Percentiles rank a stretch among this genome's conserved stretches.
These are phyloP conservation scores for Nesogale talazaci DNA, from an alignment of 2,113 vertebrate genomes.

Conservation along the genomic window DNA sequence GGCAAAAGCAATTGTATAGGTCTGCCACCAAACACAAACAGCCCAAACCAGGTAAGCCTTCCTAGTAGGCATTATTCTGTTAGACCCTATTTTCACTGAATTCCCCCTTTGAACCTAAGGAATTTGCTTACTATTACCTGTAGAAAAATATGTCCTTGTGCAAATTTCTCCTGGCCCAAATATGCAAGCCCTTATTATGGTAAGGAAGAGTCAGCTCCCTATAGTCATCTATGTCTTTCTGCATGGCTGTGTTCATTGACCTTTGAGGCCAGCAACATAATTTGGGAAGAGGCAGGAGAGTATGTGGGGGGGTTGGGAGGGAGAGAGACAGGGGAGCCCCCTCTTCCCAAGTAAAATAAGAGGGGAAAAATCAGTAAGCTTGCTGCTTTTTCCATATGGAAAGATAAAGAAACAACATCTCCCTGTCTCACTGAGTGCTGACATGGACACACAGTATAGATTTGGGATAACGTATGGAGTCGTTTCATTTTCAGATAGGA, in stretches of 20 bases:
- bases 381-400: slow-evolving; percentile 64
- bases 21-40: slow-evolving; percentile 33
- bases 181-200: slow-evolving; percentile 68
- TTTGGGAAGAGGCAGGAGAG: background rate
- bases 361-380: slow-evolving; percentile 43
- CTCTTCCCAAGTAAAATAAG: slow-evolving; percentile 66
- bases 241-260: slow-evolving; percentile 72
- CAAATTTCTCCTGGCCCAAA: slow-evolving; percentile 74
- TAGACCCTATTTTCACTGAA: slow-evolving; percentile 71
- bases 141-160: slow-evolving; percentile 68
- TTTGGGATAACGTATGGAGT: slow-evolving; percentile 60
- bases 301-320: background rate
- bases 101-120: slow-evolving; percentile 79
- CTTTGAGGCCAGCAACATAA: slow-evolving; percentile 79
- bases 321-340: too few species aligned
- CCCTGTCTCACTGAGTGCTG: slow-evolving; percentile 46
- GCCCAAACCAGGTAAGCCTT: background rate
- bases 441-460: slow-evolving; percentile 29
- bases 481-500: slow-evolving; percentile 69
- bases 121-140: slow-evolving; percentile 79
- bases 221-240: slow-evolving; percentile 53
- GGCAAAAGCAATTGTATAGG: slow-evolving; percentile 38
- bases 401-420: slow-evolving; percentile 56
- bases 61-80: slow-evolving; percentile 13
- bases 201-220: slow-evolving; percentile 57